These are phyloP conservation scores for Syngnathus floridae DNA, from an alignment of 2,113 vertebrate species.

Conservation along the genomic window DNA sequence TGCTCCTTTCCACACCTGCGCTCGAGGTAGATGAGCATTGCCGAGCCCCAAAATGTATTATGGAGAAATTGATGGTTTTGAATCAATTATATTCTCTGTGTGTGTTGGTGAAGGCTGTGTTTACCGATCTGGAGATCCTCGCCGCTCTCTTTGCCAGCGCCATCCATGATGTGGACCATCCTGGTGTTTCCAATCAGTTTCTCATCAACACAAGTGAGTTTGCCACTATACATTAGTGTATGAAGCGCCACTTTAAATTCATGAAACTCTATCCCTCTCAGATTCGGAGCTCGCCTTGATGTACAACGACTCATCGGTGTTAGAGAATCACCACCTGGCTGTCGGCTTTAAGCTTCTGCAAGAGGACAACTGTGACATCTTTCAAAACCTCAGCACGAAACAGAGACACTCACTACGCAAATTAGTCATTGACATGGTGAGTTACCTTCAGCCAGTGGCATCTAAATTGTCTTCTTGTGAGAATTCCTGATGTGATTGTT, in stretches of 20 bases:
- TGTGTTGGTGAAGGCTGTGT: conserved; percentile 73
- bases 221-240: neutral
- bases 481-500: neutral
- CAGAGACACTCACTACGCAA: conserved; percentile 81
- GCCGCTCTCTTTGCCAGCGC: conserved; percentile 85
- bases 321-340: conserved; percentile 90
- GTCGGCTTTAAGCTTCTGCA: conserved; percentile 90
- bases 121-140: conserved; percentile 87
- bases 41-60: neutral
- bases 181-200: conserved; percentile 90
- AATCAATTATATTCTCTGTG: neutral
- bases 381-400: conserved; percentile 84
- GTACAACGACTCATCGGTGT: conserved; percentile 86
- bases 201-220: conserved; percentile 92
- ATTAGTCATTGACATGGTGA: conserved; percentile 88
- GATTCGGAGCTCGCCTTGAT: conserved; percentile 88
- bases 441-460: neutral
- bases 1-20: conserved; percentile 81
- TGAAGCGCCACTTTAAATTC: neutral
- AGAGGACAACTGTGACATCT: conserved; percentile 87
- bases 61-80: neutral
- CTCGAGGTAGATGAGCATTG: conserved; percentile 71
- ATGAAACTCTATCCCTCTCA: neutral
- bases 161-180: conserved; percentile 91
- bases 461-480: neutral